Evolutionary conservation across 2,888 invertebrate genomes (phyloP).

Genomic region (Polyommatus iphigenia): DNA sequence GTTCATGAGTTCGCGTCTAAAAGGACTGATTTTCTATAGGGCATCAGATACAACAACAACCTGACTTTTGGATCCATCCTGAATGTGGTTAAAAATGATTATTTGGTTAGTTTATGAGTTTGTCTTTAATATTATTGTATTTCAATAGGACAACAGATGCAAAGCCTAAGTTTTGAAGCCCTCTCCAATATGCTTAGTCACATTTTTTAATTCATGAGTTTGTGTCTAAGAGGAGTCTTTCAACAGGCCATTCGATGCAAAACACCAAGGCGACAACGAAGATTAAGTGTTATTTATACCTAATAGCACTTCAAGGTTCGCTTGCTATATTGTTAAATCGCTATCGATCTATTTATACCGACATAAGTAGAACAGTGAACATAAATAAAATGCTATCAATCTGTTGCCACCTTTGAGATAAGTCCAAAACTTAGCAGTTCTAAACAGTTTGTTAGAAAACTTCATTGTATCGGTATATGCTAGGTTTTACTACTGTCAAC

Average conservation of each 20-base stretch:
- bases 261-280: slow-evolving; percentile 7
- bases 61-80: too few relatives aligned
- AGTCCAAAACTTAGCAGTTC: neutral
- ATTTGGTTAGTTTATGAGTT: too few relatives aligned
- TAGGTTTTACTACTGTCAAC: too few relatives aligned
- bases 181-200: neutral
- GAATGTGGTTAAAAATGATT: too few relatives aligned
- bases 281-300: slow-evolving; percentile 13
- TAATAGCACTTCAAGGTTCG: slow-evolving; percentile 8
- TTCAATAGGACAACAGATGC: too few relatives aligned
- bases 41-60: too few relatives aligned
- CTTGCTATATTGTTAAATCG: slow-evolving; percentile 9
- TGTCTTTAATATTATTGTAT: too few relatives aligned
- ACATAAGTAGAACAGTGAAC: neutral
- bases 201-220: neutral
- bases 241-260: neutral
- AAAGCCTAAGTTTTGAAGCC: too few relatives aligned
- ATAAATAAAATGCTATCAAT: neutral
- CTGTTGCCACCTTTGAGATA: neutral
- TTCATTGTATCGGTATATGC: neutral
- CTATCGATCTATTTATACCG: slow-evolving; percentile 9
- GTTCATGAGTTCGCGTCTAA: too few relatives aligned
- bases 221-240: neutral
- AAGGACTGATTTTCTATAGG: too few relatives aligned
- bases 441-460: neutral